Base-by-base conservation (phyloP, 2,888 invertebrate species). In the Cerastoderma edule region DNA sequence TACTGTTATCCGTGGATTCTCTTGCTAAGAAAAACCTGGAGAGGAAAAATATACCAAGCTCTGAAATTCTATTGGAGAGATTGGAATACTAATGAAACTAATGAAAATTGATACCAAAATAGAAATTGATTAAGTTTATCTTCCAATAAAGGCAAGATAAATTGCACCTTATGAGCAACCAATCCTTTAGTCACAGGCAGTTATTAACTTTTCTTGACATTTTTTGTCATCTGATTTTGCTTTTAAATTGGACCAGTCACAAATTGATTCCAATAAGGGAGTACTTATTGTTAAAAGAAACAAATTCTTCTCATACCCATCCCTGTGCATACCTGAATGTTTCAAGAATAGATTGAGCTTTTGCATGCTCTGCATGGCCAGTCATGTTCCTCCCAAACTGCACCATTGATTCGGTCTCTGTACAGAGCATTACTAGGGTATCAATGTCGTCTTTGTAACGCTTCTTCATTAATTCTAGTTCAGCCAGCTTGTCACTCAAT, bases 241-340 rank as follows among this genome's bases (percentile, higher is more conserved):
- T n/a, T n/a, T n/a, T n/a, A n/a, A n/a, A n/a, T n/a, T n/a, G n/a
- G n/a, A n/a, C n/a, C n/a, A n/a, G n/a, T n/a, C n/a, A n/a, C n/a
- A n/a, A n/a, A n/a, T n/a, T n/a, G n/a, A n/a, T n/a, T n/a, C n/a
- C n/a, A n/a, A n/a, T n/a, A n/a, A n/a, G n/a, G n/a, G n/a, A n/a
- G n/a, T n/a, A n/a, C n/a, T n/a, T n/a, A n/a, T n/a, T n/a, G n/a
- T n/a, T n/a, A n/a, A n/a, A n/a, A n/a, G n/a, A n/a, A n/a, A n/a
- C n/a, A n/a, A n/a, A n/a, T n/a, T n/a, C n/a, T n/a, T n/a, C n/a
- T n/a, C n/a, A n/a, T n/a, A n/a, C n/a, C n/a, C n/a, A n/a, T n/a
- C n/a, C n/a, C n/a, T n/a, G n/a, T n/a, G n/a, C n/a, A n/a, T 70
- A 79, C 79, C 35, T 57, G 35, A 79, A 73, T n/a, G 53, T 63